Conservation (phyloP, 2,888 invertebrate species). For the Drosophila phalerata region DNA sequence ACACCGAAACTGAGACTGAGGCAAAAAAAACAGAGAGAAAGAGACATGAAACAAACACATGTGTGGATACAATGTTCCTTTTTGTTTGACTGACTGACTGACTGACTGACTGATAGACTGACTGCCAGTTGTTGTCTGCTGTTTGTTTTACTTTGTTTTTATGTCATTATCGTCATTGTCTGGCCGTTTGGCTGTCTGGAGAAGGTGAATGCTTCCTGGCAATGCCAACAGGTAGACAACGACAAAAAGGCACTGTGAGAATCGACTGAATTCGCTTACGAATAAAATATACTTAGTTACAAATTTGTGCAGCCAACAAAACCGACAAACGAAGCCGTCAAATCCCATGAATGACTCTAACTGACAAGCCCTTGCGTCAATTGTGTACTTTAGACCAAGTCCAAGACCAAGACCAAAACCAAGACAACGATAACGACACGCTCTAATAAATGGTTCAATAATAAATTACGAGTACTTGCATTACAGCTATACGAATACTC, state of each 20-base stretch:
- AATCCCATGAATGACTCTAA: conserved; percentile 60
- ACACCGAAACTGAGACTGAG: conserved; percentile 63
- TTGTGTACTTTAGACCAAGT: conserved; percentile 52
- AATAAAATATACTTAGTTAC: conserved; percentile 62
- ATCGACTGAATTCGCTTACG: conserved; percentile 56
- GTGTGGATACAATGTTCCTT: conserved; percentile 56
- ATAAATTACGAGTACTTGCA: conserved; percentile 61
- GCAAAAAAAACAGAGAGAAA: conserved; percentile 17
- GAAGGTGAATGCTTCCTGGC: conserved; percentile 79
- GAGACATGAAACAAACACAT: conserved; percentile 41
- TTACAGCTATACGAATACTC: conserved; percentile 6
- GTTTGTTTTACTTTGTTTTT: conserved; percentile 66
- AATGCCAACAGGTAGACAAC: conserved; percentile 81
- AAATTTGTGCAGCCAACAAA: conserved; percentile 51
- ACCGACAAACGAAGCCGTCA: conserved; percentile 64
- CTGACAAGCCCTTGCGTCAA: conserved; percentile 71
- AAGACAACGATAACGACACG: conserved; percentile 42
- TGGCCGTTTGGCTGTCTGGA: conserved; percentile 40
- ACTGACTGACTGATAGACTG: conserved; percentile 37
- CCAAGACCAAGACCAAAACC: conserved; percentile 37
- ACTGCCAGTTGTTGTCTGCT: conserved; percentile 44
- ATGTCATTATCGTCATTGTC: conserved; percentile 67
- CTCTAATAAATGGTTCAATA: conserved; percentile 79
- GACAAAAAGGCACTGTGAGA: conserved; percentile 63
- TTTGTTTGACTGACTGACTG: conserved; percentile 52